Evolutionary conservation across 2,888 invertebrate species (phyloP).

Genomic region (Andrena bicolor): DNA sequence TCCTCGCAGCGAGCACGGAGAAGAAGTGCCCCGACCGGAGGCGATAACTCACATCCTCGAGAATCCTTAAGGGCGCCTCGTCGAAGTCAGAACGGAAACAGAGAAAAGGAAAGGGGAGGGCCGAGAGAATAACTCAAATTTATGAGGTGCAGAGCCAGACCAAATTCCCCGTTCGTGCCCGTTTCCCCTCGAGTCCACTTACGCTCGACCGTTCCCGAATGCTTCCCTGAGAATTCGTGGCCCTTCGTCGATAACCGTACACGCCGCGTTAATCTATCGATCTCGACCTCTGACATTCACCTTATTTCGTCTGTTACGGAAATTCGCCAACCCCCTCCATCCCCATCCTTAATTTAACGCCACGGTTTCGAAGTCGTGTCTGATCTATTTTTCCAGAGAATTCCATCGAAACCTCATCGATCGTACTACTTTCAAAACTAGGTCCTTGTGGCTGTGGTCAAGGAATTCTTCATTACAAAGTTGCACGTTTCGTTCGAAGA

Average conservation of each 20-base stretch:
- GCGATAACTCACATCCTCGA: slow-evolving; percentile 73
- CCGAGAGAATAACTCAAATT: slow-evolving; percentile 82
- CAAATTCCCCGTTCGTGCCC: slow-evolving; percentile 80
- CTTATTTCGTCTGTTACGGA: slow-evolving; percentile 20
- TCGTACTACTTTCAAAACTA: background rate
- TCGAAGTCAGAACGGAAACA: slow-evolving; percentile 70
- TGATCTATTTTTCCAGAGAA: background rate
- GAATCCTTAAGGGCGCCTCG: slow-evolving; percentile 72
- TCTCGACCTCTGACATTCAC: slow-evolving; percentile 20
- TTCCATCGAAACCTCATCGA: slow-evolving; percentile 4
- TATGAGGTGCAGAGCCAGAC: slow-evolving; percentile 81
- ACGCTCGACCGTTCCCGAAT: slow-evolving; percentile 66
- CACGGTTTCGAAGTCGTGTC: too few relatives aligned
- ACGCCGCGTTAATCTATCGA: slow-evolving; percentile 52
- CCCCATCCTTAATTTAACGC: slow-evolving; percentile 2
- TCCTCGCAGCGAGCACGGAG: slow-evolving; percentile 33
- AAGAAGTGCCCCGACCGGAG: slow-evolving; percentile 49
- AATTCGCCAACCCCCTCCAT: slow-evolving; percentile 21
- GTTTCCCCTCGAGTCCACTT: slow-evolving; percentile 81
- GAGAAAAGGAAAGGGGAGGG: slow-evolving; percentile 56
- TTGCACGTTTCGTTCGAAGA: background rate
- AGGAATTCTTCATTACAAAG: background rate
- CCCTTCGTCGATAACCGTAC: slow-evolving; percentile 41
- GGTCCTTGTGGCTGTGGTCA: background rate
- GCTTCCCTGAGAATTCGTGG: slow-evolving; percentile 44